phyloP scores from a whole-genome alignment of 92 coral and sea anemone species.

The Phenganax marumi region DNA sequence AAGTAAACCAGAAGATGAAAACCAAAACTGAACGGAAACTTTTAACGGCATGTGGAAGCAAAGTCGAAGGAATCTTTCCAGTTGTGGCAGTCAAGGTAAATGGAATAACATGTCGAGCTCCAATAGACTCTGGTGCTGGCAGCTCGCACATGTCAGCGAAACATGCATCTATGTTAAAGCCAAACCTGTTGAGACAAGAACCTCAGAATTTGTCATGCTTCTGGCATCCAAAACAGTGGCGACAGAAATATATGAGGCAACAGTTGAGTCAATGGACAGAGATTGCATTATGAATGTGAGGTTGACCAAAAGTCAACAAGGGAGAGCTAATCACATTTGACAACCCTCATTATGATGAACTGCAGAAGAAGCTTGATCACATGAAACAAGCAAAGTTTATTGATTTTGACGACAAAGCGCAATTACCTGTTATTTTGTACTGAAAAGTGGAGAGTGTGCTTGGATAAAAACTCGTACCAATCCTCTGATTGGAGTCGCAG shows the following conservation, averaged over 20 bases:
- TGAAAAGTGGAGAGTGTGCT: constrained; percentile 19
- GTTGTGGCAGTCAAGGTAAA: neutral
- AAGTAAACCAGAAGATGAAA: neutral
- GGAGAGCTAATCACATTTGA: constrained; percentile 26
- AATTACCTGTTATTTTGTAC: constrained; percentile 7
- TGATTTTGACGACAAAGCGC: constrained; percentile 13
- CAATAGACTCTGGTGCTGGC: neutral
- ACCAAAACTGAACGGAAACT: neutral
- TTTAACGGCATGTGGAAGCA: neutral
- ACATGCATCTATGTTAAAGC: neutral
- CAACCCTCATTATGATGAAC: neutral
- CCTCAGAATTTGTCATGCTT: neutral
- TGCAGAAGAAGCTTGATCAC: neutral
- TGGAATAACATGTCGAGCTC: neutral
- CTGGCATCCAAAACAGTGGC: constrained; percentile 1
- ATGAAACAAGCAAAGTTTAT: neutral
- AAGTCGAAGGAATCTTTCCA: neutral
- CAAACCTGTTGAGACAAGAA: neutral
- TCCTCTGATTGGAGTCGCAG: constrained; percentile 4
- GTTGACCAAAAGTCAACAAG: constrained; percentile 27
- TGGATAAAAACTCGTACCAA: neutral
- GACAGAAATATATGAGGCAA: constrained; percentile 21
- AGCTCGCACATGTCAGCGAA: too few relatives aligned
- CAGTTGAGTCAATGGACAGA: constrained; percentile 15
- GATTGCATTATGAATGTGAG: constrained; percentile 1